Evolutionary conservation across 37 sponge, comb jelly and placozoan species (phyloP), one percentile per base, ranked within the genome.

Genomic region (Beroe forskalii): DNA sequence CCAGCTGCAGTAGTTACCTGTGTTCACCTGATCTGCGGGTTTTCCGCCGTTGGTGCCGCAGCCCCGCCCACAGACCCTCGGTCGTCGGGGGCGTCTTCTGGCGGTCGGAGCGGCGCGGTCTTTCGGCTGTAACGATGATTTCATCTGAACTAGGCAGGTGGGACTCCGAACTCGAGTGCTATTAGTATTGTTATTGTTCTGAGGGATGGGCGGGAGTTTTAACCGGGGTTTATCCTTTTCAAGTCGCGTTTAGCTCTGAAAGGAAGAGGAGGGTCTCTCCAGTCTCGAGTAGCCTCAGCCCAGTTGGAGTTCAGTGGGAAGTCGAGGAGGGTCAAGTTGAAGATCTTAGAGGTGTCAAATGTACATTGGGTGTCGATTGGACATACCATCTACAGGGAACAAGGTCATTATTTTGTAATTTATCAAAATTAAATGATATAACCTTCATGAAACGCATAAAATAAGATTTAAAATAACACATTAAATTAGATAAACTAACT

Each of bases 201-300:
- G n/a, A n/a, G n/a, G n/a, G n/a, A 48, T 17, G 55, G 55, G 55
- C 6, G 55, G 55, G 55, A 48, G 55, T 48, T 48, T 48, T 12
- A 48, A 48, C 12, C 12, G 6, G 55, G 12, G 55, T 48, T 48
- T 48, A 17, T 48, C 12, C 55, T 48, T 48, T 12, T 48, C 12
- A n/a, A n/a, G n/a, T n/a, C n/a, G n/a, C n/a, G n/a, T n/a, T n/a
- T n/a, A n/a, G n/a, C n/a, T n/a, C n/a, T n/a, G n/a, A n/a, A n/a
- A 48, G 12, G 55, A 48, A 12, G 55, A 48, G 12, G 6, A 6
- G 55, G 12, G 55, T 6, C 55, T 17, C 12, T 48, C 86, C 86
- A 80, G 42, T 25, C 30, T 4, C 55, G 4, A 4, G 86, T 80
- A 9, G 86, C 19, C 1, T 80, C 86, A 3, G 86, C 86, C 86